phyloP scores from a whole-genome alignment of 2,113 vertebrate species.

The Sterna hirundo region DNA sequence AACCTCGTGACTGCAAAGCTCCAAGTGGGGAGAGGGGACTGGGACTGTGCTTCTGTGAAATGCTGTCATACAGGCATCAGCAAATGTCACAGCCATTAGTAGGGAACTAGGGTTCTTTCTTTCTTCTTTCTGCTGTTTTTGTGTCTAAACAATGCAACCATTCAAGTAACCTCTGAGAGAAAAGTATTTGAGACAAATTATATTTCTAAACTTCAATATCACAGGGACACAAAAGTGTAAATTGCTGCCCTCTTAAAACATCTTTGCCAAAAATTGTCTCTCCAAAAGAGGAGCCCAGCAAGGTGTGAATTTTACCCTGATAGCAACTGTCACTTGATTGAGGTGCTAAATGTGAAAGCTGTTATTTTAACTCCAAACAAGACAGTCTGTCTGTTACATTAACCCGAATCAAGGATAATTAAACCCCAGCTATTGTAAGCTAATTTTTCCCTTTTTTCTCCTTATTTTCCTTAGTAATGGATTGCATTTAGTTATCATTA shows the following conservation, averaged over 20 bases:
- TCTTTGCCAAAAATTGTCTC: neutral
- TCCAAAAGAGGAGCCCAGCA: neutral
- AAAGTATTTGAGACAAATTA: neutral
- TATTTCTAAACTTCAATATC: neutral
- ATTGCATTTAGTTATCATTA: neutral
- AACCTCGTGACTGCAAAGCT: neutral
- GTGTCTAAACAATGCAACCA: neutral
- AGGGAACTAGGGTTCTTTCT: neutral
- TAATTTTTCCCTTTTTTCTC: neutral
- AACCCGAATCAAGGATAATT: neutral
- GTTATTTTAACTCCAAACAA: neutral
- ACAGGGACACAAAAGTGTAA: neutral
- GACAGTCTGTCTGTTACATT: neutral
- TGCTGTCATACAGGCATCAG: neutral
- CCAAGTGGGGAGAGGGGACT: neutral
- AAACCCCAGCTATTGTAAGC: neutral
- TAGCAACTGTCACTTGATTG: neutral
- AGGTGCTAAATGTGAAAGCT: slow-evolving; percentile 38
- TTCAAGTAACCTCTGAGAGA: neutral
- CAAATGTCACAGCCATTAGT: neutral
- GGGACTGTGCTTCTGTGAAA: neutral
- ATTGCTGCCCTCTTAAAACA: neutral
- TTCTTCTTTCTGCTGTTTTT: neutral
- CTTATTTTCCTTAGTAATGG: neutral
- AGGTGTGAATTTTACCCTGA: slow-evolving; percentile 29